Percentiles rank a stretch among this genome's conserved stretches.
Conservation (phyloP, 1,140 invertebrate species). For the Drosophila ironensis region DNA sequence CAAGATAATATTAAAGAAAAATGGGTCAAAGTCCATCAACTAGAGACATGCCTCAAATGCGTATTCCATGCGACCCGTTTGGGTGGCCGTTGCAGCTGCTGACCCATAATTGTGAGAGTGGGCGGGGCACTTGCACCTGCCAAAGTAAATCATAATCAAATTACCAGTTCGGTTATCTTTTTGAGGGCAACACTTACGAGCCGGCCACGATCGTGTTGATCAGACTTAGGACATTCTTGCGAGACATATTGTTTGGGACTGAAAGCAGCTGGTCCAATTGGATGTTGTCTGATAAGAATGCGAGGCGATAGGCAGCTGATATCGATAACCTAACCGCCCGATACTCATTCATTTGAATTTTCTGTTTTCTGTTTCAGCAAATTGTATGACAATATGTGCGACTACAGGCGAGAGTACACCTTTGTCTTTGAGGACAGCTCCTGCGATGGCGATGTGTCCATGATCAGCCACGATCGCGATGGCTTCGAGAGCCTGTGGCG, state of each 20-base stretch:
- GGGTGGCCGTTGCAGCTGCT: conserved; percentile 25
- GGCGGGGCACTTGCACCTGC: conserved; percentile 77
- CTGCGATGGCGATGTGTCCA: conserved; percentile 43
- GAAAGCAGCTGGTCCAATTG: conserved; percentile 18
- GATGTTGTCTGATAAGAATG: conserved; percentile 28
- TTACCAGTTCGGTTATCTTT: not conserved
- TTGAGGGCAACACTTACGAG: conserved; percentile 59
- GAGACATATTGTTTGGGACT: conserved; percentile 46
- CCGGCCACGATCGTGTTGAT: conserved; percentile 66
- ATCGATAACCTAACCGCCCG: not conserved
- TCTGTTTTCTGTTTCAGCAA: conserved; percentile 10
- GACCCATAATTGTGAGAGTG: conserved; percentile 74
- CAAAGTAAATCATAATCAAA: not conserved
- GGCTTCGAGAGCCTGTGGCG: conserved; percentile 68
- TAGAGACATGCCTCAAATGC: conserved; percentile 82
- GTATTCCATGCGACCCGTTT: conserved; percentile 71
- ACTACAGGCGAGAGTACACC: conserved; percentile 61
- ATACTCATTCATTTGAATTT: conserved; percentile 16
- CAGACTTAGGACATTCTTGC: conserved; percentile 71
- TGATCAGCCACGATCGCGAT: conserved; percentile 15
- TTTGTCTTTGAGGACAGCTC: conserved; percentile 58
- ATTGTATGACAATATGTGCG: conserved; percentile 44
- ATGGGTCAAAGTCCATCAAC: conserved; percentile 21
- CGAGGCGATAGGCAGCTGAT: conserved; percentile 10
- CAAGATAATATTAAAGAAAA: no score